A percentile compares a stretch with the other conserved stretches of the same genome.
Evolutionary conservation across 2,113 vertebrate species (phyloP).

Genomic region (Irena cyanogastra): DNA sequence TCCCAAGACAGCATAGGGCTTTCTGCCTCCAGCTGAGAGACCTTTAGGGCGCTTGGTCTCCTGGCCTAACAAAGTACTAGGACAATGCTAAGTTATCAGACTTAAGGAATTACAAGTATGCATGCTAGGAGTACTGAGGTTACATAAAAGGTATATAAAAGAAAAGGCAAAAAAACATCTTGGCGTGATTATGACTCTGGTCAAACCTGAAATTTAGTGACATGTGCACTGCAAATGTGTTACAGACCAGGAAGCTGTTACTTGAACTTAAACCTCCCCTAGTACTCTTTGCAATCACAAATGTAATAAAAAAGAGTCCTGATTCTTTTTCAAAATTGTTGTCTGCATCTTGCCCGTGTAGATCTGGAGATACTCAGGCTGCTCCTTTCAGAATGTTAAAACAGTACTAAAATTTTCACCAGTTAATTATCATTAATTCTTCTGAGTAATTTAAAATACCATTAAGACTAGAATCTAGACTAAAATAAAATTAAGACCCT

Average conservation of each 20-base stretch:
- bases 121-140: background rate
- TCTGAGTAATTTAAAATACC: background rate
- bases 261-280: background rate
- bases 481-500: background rate
- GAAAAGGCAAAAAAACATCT: background rate
- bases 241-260: background rate
- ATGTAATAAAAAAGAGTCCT: rapidly evolving
- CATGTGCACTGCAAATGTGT: background rate
- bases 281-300: background rate
- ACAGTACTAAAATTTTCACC: background rate
- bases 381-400: background rate
- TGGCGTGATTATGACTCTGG: too few species aligned
- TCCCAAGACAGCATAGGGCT: background rate
- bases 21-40: rapidly evolving
- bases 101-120: too few species aligned
- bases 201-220: background rate
- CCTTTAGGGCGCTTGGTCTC: background rate
- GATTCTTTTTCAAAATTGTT: background rate
- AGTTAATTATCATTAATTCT: background rate
- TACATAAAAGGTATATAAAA: background rate
- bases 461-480: background rate
- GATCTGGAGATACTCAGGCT: background rate
- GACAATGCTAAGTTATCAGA: background rate
- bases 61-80: background rate
- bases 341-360: background rate